Evolutionary conservation across 2,888 invertebrate genomes (phyloP), one percentile per base, ranked within the genome.

Genomic region (Leptopterna dolabrata): DNA sequence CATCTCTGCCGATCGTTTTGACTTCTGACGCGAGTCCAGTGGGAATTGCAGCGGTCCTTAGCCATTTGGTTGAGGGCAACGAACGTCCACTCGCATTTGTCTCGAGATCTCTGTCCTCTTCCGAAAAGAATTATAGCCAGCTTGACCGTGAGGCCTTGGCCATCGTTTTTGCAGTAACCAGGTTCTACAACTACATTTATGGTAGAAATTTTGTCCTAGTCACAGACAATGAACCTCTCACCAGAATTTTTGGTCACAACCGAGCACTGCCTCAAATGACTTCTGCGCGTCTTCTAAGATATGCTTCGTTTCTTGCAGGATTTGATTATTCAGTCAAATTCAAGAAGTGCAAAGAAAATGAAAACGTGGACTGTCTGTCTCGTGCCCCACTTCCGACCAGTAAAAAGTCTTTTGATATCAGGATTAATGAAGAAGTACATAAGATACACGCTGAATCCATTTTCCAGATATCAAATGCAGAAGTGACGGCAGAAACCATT

Each of bases 41-140:
- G 63, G 89, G 89, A 0, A 85, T 89, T 0, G 84, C 88, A n/a
- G 88, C 83, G 2, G 78, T 89, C 19, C 81, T 87, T 4, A 87
- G 86, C 27, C 90, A 89, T 51, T 24, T 76, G 11, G 47, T 88
- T 27, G 81, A 89, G 55, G 88, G 86, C 19, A n/a, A 16, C 2
- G 88, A 89, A 84, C 14, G n/a, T n/a, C n/a, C n/a, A n/a, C n/a
- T n/a, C n/a, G n/a, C n/a, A n/a, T n/a, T n/a, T n/a, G n/a, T n/a
- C 14, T 89, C 89, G 0, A 76, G 89, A 29, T 86, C 91, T 6
- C 87, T 91, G 30, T 89, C 90, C 0, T 88, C 88, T 71, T 90
- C 91, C 11, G 91, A 92, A 89, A 90, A n/a, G n/a, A 14, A 30
- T 36, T 63, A n/a, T n/a, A n/a, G n/a, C n/a, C n/a, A n/a, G n/a